A percentile compares a stretch with the other conserved stretches of the same genome.
These are phyloP conservation scores for Remorina albescens DNA, from an alignment of 2,797 vertebrate species.

Conservation along the genomic window DNA sequence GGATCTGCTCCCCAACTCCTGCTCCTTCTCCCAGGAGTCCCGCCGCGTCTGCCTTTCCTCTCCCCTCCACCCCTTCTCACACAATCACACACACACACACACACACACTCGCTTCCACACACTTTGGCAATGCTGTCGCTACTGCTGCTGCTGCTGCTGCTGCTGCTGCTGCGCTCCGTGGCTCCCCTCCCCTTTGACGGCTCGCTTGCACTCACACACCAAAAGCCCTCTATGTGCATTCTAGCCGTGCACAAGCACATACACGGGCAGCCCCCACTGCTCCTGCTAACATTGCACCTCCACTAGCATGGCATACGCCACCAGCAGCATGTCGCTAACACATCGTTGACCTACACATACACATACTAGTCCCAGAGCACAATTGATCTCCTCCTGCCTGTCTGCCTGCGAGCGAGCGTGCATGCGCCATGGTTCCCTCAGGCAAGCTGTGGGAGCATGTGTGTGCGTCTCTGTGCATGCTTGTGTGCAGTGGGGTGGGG, in stretches of 20 bases:
- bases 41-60: conserved; percentile 78
- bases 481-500: conserved; percentile 63
- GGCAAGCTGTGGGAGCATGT: conserved; percentile 62
- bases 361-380: conserved; percentile 59
- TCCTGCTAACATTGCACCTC: conserved; percentile 74
- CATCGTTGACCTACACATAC: conserved; percentile 60
- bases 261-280: conserved; percentile 67
- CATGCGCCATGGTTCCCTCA: conserved; percentile 74
- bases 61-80: conserved; percentile 75
- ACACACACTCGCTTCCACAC: conserved; percentile 66
- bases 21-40: conserved; percentile 81
- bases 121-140: conserved; percentile 66
- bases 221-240: conserved; percentile 77
- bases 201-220: conserved; percentile 77
- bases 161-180: conserved; percentile 69
- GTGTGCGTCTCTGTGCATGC: conserved; percentile 39
- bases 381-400: conserved; percentile 74
- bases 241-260: conserved; percentile 70
- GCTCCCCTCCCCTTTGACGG: conserved; percentile 79
- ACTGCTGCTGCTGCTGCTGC: conserved; percentile 48
- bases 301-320: conserved; percentile 68
- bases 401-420: conserved; percentile 62
- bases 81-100: conserved; percentile 64
- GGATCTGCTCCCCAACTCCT: conserved; percentile 77
- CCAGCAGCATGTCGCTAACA: conserved; percentile 74